Conservation (phyloP, 53 echinoderm and acorn worm species). For the Holothuria leucospilota region DNA sequence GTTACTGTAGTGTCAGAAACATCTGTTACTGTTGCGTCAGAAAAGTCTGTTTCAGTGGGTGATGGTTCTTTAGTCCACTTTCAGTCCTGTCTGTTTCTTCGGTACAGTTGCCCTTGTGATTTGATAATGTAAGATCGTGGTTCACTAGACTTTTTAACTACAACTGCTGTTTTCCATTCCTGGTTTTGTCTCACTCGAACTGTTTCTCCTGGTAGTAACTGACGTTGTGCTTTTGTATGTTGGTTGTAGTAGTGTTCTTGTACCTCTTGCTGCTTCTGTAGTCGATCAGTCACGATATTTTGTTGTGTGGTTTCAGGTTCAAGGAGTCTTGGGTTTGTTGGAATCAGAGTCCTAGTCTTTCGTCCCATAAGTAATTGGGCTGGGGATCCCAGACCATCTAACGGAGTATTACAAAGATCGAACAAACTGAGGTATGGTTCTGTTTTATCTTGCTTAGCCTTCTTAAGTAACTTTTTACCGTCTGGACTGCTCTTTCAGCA, state of each 20-base stretch:
- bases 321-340: constrained; percentile 50
- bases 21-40: neutral
- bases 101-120: constrained; percentile 15
- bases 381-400: constrained; percentile 52
- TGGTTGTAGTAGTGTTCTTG: constrained; percentile 46
- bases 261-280: constrained; percentile 15
- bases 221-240: constrained; percentile 19
- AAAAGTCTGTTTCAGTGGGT: neutral
- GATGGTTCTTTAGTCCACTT: neutral
- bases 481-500: constrained; percentile 65
- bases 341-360: constrained; percentile 49
- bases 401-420: constrained; percentile 58
- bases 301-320: constrained; percentile 31
- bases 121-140: constrained; percentile 28
- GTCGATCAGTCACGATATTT: neutral
- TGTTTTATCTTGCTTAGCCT: constrained; percentile 56
- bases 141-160: neutral
- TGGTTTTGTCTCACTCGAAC: constrained; percentile 37
- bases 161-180: constrained; percentile 46
- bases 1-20: neutral
- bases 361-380: constrained; percentile 58
- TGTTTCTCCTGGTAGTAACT: constrained; percentile 46
- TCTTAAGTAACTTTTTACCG: constrained; percentile 54
- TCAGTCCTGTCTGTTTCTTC: constrained; percentile 16
- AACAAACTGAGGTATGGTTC: constrained; percentile 63